phyloP scores from a whole-genome alignment of 2,888 invertebrate genomes.

The Sepiola atlantica region DNA sequence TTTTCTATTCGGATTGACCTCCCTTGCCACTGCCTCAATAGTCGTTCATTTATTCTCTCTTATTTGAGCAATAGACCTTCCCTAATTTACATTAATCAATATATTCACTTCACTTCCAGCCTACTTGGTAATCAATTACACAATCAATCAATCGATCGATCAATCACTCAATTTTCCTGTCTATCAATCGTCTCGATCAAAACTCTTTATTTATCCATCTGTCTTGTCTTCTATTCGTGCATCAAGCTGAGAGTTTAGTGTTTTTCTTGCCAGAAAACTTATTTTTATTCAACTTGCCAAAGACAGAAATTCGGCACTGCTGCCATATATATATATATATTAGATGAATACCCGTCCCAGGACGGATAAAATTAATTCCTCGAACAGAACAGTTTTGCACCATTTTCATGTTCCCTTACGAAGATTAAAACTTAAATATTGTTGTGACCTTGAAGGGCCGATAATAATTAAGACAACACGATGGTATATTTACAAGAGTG shows the following conservation, averaged over 20 bases:
- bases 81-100: not conserved
- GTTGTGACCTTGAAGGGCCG: too few relatives aligned
- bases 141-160: not conserved
- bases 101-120: not conserved
- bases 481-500: too few relatives aligned
- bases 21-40: not conserved
- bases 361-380: too few relatives aligned
- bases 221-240: not conserved
- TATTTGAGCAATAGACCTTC: not conserved
- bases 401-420: too few relatives aligned
- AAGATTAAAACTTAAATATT: too few relatives aligned
- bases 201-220: not conserved
- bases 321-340: not conserved
- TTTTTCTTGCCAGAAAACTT: not conserved
- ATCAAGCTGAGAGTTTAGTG: not conserved
- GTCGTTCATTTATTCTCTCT: not conserved
- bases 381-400: too few relatives aligned
- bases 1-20: not conserved
- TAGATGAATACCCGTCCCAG: too few relatives aligned
- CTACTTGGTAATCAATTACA: not conserved
- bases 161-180: not conserved
- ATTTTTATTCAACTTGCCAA: not conserved
- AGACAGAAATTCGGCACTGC: not conserved
- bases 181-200: not conserved
- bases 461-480: too few relatives aligned